phyloP scores from a whole-genome alignment of 2,888 invertebrate species.

The Laspeyria flexula region DNA sequence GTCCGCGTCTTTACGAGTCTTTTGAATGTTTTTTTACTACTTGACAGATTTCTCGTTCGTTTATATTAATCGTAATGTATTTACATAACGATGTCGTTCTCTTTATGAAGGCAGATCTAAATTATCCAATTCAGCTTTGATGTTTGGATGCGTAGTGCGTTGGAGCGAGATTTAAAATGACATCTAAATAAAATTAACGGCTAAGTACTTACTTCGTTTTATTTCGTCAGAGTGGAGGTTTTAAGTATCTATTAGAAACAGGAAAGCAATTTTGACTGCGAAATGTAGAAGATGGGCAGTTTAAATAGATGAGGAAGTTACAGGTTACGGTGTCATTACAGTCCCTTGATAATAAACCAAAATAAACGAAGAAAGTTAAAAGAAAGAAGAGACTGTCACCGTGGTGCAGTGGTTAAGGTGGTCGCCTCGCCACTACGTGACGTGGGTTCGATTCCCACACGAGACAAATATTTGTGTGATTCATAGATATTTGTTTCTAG shows the following conservation, averaged over 20 bases:
- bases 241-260: not conserved
- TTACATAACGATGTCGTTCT: conserved; percentile 36
- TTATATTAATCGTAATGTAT: conserved; percentile 42
- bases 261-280: no score
- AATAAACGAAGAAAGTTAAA: no score
- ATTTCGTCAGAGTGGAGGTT: not conserved
- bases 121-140: conserved; percentile 40
- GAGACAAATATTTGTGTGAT: no score
- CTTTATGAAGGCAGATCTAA: conserved; percentile 32
- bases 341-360: no score
- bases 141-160: conserved; percentile 15
- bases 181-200: conserved; percentile 12
- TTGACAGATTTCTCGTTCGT: conserved; percentile 30
- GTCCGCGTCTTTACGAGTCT: conserved; percentile 35
- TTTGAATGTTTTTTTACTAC: conserved; percentile 42
- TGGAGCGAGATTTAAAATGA: conserved; percentile 13
- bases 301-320: no score
- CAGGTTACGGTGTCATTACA: no score
- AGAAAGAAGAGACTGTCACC: no score
- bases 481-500: no score
- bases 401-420: no score
- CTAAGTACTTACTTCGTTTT: conserved; percentile 3
- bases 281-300: no score
- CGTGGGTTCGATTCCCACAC: no score
- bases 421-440: no score